A percentile compares a stretch with the other conserved stretches of the same genome.
Evolutionary conservation across 2,113 vertebrate species (phyloP).

Genomic region (Etheostoma cragini): DNA sequence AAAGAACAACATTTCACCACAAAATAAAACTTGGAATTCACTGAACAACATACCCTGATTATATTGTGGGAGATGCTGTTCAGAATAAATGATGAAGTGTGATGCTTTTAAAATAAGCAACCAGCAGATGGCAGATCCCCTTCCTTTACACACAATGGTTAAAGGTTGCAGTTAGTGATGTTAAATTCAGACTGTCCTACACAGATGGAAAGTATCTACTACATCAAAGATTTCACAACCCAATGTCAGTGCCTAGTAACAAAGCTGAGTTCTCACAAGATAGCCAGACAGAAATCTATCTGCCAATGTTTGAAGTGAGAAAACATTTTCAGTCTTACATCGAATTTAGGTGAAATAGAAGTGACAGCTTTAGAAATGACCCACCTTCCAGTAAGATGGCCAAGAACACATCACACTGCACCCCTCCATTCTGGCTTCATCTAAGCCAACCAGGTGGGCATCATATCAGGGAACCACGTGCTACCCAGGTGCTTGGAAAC

Average conservation of each 20-base stretch:
- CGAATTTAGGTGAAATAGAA: conserved; percentile 10
- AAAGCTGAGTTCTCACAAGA: neutral
- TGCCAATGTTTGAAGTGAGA: neutral
- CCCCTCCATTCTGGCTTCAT: neutral
- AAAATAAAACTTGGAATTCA: neutral
- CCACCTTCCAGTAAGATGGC: neutral
- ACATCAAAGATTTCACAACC: neutral
- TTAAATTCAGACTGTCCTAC: neutral
- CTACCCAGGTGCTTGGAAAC: conserved; percentile 96
- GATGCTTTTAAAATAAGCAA: neutral
- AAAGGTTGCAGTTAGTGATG: neutral
- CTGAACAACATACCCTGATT: neutral
- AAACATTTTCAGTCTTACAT: neutral
- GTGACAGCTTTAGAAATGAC: neutral
- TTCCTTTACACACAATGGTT: neutral
- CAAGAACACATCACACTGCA: neutral
- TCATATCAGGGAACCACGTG: conserved; percentile 97
- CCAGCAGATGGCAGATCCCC: conserved; percentile 39
- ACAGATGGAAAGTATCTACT: neutral
- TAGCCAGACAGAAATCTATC: neutral
- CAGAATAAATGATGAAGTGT: neutral
- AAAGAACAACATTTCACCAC: neutral
- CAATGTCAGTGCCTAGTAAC: conserved; percentile 7
- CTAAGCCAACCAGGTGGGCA: conserved; percentile 92
- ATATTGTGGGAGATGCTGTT: neutral